Percentiles rank a stretch among this genome's conserved stretches.
Evolutionary conservation across 92 coral and sea anemone species (phyloP).

Genomic region (Epizoanthus scotinus): DNA sequence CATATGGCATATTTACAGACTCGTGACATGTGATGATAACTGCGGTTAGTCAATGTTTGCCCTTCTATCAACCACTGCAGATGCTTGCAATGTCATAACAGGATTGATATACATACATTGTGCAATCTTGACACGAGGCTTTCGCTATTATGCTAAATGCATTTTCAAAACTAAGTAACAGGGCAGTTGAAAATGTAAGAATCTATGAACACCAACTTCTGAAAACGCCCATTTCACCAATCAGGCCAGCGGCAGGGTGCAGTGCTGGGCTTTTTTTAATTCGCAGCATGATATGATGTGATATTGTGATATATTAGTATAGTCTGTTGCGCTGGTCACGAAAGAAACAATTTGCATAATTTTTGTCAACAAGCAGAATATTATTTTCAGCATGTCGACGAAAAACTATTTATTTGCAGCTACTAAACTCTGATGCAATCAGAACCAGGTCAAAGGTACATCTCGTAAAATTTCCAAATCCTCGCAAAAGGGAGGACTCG

Average conservation of each 20-base stretch:
- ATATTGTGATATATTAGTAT: too few species aligned
- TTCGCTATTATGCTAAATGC: background rate
- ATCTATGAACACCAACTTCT: background rate
- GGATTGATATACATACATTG: background rate
- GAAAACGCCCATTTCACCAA: background rate
- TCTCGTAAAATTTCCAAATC: background rate
- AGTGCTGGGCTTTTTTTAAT: too few species aligned
- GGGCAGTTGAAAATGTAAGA: too few species aligned
- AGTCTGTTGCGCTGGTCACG: background rate
- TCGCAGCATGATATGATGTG: background rate
- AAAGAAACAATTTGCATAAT: background rate
- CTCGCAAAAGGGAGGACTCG: slow-evolving; percentile 23
- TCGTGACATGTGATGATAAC: background rate
- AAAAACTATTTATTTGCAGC: too few species aligned
- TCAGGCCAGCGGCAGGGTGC: too few species aligned
- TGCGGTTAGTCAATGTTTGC: background rate
- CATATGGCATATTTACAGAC: too few species aligned
- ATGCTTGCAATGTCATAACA: background rate
- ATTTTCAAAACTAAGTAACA: background rate
- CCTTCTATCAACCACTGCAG: background rate
- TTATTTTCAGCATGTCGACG: too few species aligned
- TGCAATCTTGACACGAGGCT: background rate
- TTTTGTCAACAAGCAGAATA: too few species aligned
- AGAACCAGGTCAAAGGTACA: background rate
- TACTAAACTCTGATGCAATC: too few species aligned